Conservation (phyloP, 2,797 vertebrate species). For the Myripristis murdjan region DNA sequence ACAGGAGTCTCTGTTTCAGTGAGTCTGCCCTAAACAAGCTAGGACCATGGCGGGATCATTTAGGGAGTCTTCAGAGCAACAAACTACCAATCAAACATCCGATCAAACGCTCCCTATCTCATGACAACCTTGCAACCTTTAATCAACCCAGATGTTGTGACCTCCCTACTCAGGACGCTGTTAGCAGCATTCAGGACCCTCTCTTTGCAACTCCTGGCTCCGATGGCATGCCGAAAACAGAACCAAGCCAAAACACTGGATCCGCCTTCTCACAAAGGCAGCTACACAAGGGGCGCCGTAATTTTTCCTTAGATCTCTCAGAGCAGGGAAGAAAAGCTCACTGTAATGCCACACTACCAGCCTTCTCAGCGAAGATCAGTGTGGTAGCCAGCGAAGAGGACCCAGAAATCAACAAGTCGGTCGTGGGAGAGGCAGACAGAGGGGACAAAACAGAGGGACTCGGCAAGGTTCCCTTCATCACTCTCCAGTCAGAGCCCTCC, state of each 20-base stretch:
- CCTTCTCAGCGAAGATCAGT: conserved; percentile 46
- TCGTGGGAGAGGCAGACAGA: not conserved
- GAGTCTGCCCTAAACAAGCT: conserved; percentile 91
- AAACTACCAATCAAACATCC: conserved; percentile 63
- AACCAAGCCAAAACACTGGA: conserved; percentile 58
- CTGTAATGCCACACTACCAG: conserved; percentile 32
- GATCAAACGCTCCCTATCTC: conserved; percentile 76
- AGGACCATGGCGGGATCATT: conserved; percentile 69
- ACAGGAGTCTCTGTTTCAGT: conserved; percentile 90
- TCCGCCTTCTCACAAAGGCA: conserved; percentile 69
- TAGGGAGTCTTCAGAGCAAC: conserved; percentile 78
- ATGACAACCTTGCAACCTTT: conserved; percentile 71
- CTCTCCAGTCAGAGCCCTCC: conserved; percentile 85
- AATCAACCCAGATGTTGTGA: conserved; percentile 23
- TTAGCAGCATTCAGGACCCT: conserved; percentile 69
- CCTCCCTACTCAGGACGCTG: conserved; percentile 50
- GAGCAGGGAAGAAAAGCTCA: conserved; percentile 49
- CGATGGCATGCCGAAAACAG: conserved; percentile 77
- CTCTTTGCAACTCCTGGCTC: conserved; percentile 64
- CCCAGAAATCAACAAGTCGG: not conserved
- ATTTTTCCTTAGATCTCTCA: conserved; percentile 84
- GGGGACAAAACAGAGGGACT: conserved; percentile 46
- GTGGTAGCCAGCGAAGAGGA: conserved; percentile 21
- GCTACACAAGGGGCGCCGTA: conserved; percentile 83
- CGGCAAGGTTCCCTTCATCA: conserved; percentile 65